Percentiles rank a stretch among this genome's conserved stretches.
Evolutionary conservation across 2,888 invertebrate species (phyloP).

Genomic region (Ashinkailepas kermadecensis): DNA sequence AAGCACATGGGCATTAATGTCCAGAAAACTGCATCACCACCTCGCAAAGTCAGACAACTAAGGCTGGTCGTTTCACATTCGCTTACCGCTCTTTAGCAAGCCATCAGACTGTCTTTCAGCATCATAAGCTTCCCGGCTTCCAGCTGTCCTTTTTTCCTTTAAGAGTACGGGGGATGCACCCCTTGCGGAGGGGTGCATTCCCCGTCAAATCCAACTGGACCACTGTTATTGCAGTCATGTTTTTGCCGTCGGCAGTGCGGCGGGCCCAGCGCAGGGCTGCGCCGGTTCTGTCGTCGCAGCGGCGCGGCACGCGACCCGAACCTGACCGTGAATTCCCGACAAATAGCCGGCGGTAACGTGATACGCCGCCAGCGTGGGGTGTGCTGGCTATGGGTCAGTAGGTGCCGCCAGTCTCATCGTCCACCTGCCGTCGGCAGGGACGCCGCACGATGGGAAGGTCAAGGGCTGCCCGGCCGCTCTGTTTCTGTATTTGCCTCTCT

Average conservation of each 20-base stretch:
- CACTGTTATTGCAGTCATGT: neutral
- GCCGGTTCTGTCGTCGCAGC: neutral
- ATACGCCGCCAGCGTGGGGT: neutral
- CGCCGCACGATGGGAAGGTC: neutral
- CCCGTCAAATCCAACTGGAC: neutral
- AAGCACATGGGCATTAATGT: too few relatives aligned
- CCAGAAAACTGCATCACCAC: too few relatives aligned
- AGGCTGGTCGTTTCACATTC: neutral
- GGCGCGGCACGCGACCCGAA: conserved; percentile 2
- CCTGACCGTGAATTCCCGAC: conserved; percentile 6
- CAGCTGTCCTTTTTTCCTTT: too few relatives aligned
- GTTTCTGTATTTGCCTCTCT: too few relatives aligned
- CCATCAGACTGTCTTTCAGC: too few relatives aligned
- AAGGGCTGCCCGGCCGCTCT: neutral
- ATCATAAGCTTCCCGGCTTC: too few relatives aligned
- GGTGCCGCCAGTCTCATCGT: neutral
- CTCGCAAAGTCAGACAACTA: neutral
- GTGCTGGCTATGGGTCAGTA: neutral
- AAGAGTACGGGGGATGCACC: neutral
- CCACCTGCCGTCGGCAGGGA: neutral
- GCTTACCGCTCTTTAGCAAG: neutral
- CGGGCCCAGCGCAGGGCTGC: neutral
- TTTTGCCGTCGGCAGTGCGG: neutral
- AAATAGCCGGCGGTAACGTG: neutral
- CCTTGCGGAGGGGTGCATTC: too few relatives aligned